Percentiles rank a stretch among this genome's conserved stretches.
Evolutionary conservation across 2,113 vertebrate species (phyloP).

Genomic region (Pedetes capensis): DNA sequence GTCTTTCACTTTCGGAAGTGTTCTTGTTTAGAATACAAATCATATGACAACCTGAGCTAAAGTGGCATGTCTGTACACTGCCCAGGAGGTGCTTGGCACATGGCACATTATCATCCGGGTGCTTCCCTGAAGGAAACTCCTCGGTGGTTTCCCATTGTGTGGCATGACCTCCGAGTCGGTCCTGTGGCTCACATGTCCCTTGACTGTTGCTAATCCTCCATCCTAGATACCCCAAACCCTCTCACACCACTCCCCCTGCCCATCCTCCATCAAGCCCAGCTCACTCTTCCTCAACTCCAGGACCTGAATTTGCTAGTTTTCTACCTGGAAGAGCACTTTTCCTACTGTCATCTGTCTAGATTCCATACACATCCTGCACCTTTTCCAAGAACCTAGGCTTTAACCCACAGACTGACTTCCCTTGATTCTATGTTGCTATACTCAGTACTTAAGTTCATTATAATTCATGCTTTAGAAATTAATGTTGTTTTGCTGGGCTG

Average conservation of each 20-base stretch:
- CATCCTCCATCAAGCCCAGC: too few relatives aligned
- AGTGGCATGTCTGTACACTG: rapidly evolving
- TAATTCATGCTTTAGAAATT: background rate
- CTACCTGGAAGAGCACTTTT: background rate
- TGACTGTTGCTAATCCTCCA: background rate
- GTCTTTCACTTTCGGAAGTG: background rate
- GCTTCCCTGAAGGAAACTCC: background rate
- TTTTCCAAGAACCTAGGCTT: background rate
- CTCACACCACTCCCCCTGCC: rapidly evolving
- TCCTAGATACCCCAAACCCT: rapidly evolving
- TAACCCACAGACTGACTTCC: background rate
- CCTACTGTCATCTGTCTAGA: background rate
- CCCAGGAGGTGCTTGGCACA: rapidly evolving
- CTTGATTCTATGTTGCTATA: background rate
- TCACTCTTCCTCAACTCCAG: background rate
- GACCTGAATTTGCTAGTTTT: background rate
- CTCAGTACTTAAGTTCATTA: background rate
- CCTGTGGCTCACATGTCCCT: background rate
- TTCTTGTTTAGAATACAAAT: background rate
- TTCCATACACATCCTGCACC: background rate
- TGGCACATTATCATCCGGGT: too few relatives aligned
- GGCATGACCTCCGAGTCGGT: background rate
- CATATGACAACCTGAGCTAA: background rate
- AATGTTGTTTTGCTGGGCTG: background rate
- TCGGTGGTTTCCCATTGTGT: background rate